Evolutionary conservation across 2,888 invertebrate species (phyloP).

Genomic region (Boloria euphrosyne): DNA sequence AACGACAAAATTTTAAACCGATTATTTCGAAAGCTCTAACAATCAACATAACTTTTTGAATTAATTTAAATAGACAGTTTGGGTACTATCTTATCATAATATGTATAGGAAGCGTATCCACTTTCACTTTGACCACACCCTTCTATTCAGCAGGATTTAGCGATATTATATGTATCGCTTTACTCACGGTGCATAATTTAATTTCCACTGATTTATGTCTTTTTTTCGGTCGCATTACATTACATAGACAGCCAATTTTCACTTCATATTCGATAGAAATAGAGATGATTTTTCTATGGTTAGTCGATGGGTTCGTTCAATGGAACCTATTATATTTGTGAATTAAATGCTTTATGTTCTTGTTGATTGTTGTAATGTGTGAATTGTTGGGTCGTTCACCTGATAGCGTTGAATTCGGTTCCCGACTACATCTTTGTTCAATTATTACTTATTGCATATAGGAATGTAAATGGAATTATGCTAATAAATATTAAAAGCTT

Average conservation of each 20-base stretch:
- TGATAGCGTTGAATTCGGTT: conserved; percentile 12
- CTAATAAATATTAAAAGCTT: neutral
- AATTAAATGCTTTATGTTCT: conserved; percentile 31
- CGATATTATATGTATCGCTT: conserved; percentile 27
- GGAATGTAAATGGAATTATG: neutral
- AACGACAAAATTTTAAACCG: no score
- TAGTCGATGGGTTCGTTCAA: conserved; percentile 11
- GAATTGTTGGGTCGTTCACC: conserved; percentile 33
- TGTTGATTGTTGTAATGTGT: conserved; percentile 31
- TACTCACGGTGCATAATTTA: conserved; percentile 56
- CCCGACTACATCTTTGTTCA: conserved; percentile 7
- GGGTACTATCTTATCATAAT: no score
- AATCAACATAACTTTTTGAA: no score
- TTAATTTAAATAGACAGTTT: no score
- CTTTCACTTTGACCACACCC: conserved; percentile 17
- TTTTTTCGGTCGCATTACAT: conserved; percentile 27
- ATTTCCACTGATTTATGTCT: conserved; percentile 58
- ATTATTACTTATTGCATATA: conserved; percentile 11
- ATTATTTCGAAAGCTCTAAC: no score
- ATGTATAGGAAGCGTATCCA: neutral
- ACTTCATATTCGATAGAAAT: neutral
- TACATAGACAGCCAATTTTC: conserved; percentile 7
- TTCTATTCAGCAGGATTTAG: conserved; percentile 13
- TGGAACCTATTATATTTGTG: conserved; percentile 29
- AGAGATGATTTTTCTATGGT: conserved; percentile 10